Base-by-base conservation (phyloP, 2,888 invertebrate genomes). In the Xanthia icteritia region DNA sequence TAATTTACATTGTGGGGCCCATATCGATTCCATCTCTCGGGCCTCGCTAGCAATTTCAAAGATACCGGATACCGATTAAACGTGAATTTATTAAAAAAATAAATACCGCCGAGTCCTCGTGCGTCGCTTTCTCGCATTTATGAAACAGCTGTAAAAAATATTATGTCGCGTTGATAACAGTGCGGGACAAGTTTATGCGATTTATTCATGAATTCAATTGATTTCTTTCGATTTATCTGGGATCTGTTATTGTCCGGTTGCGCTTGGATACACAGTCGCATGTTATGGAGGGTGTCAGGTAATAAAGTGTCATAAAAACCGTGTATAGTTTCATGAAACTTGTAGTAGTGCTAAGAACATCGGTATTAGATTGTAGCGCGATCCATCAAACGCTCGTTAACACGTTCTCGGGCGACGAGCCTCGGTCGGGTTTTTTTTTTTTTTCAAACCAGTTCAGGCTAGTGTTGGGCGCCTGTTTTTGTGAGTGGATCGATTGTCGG, bases 311-410 rank as follows among this genome's bases (percentile, higher is more conserved):
- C 85, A 90, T 91, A 92, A 92, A 93, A 93, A 92, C 88, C 82
- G 86, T 91, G 91, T 90, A 51, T 51, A 80, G 87, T 90, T 79
- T 92, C 91, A 93, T 93, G 92, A 91, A 92, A 93, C 86, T 90
- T 90, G 91, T 92, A 93, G 91, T 90, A 89, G 90, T 88, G 85
- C 83, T 78, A 86, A 90, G 91, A 91, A 90, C 92, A 91, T 87
- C 87, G 90, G 92, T 92, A 93, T 94, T 93, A 93, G 93, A 94
- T 93, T 89, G 93, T 90, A 83, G 90, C 89, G 89, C 94, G 94
- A 96, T 96, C 96, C 95, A 96, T 96, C 96, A 96, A 91, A 90
- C 92, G 90, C 95, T 95, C 93, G 96, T 96, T 96, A 96, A 94
- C 96, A 94, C 94, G 93, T 94, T 92, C 91, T 92, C 91, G 90